A percentile compares a stretch with the other conserved stretches of the same genome.
Evolutionary conservation across 2,113 vertebrate genomes (phyloP).

Genomic region (Phylloscopus trochiloides): DNA sequence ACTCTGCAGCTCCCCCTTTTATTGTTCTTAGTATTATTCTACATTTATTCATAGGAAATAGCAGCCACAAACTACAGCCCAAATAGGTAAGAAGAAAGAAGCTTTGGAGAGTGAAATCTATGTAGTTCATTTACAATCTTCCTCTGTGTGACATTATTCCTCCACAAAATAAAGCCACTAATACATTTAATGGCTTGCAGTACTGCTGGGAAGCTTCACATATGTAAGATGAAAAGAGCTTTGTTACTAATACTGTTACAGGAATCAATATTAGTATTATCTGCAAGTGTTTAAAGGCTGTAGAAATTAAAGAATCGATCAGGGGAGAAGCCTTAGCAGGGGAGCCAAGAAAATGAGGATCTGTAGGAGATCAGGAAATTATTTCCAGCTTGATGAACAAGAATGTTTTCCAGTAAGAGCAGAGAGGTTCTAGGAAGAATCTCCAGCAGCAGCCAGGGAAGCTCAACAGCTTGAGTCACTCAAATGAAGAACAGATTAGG

Average conservation of each 20-base stretch:
- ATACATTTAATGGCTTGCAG: neutral
- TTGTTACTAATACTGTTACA: conserved; percentile 4
- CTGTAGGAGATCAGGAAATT: conserved; percentile 10
- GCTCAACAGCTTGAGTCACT: conserved; percentile 17
- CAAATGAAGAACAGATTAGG: conserved; percentile 37
- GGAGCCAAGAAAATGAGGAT: conserved; percentile 23
- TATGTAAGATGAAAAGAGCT: neutral
- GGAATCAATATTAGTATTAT: neutral
- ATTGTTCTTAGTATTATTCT: neutral
- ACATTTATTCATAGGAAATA: neutral
- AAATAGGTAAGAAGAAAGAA: neutral
- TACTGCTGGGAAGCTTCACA: conserved; percentile 29
- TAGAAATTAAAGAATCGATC: conserved; percentile 4
- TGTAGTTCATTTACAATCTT: neutral
- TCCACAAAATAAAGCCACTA: neutral
- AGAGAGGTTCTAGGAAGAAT: conserved; percentile 34
- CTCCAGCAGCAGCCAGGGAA: conserved; percentile 39
- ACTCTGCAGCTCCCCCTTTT: neutral
- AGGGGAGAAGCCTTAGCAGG: neutral
- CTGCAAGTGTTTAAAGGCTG: neutral
- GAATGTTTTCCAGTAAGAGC: conserved; percentile 32
- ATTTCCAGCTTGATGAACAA: conserved; percentile 22
- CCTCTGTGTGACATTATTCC: neutral
- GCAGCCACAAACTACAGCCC: neutral
- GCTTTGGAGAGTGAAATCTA: neutral